Evolutionary conservation across 2,888 invertebrate genomes (phyloP), one percentile per base, ranked within the genome.

Genomic region (Tenthredo mesomela): DNA sequence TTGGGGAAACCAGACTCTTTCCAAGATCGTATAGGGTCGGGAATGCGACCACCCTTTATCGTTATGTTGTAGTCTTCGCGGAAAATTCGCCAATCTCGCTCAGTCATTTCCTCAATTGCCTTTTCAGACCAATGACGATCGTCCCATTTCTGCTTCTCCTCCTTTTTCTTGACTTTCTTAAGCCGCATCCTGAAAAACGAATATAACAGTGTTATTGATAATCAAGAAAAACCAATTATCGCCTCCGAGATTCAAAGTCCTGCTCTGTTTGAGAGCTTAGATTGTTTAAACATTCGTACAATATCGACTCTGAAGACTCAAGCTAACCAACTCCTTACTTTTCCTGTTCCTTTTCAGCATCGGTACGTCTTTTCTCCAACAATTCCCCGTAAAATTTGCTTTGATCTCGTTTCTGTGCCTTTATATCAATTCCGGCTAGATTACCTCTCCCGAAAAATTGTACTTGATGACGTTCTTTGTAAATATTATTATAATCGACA

Each of bases 51-150:
- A 87, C 99, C 99, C 94, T 99, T 99, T 86, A 99, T 98, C 3
- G 98, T 97, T 84, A 99, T 99, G 92, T 98, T 99, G 93, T 99
- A 99, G 94, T 99, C 99, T 94, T 99, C 99, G 87, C 99, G 96
- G 93, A 99, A 99, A 90, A 99, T 99, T 93, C 99, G 96, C 99
- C 99, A 99, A 94, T 99, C 99, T 90, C 99, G 95, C 93, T 99
- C 99, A 0, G 98, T 98, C 99, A 99, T 99, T 93, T 99, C 99
- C 82, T 96, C 96, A 0, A 97, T 94, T 12, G 96, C 96, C 93
- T 99, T 99, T 91, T 99, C 99, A 4, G 98, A 97, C 99, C 99
- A 99, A 93, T 99, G 99, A 6, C 99, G 96, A 93, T 99, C 99
- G 93, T 99, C 99, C 98, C 98, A 99, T 91, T 98, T 97, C 92